phyloP scores from a whole-genome alignment of 2,888 invertebrate genomes.

The Blastobasis lacticolella region DNA sequence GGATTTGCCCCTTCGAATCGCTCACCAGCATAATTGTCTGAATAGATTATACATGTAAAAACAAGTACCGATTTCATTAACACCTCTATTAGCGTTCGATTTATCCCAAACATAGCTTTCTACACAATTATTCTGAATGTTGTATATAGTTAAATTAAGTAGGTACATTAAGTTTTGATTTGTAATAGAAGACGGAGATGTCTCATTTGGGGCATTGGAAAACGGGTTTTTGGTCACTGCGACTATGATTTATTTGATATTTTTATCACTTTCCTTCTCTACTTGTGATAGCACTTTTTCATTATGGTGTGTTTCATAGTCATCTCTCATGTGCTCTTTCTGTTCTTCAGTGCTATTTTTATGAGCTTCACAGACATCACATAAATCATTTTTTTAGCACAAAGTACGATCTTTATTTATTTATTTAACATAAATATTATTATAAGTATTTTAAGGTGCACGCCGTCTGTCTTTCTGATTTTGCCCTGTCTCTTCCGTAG shows the following conservation, averaged over 20 bases:
- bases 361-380: conserved; percentile 15
- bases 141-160: conserved; percentile 23
- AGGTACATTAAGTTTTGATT: conserved; percentile 19
- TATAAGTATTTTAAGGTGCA: no score
- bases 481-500: no score
- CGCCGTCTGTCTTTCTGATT: no score
- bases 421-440: no score
- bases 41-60: conserved; percentile 25
- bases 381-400: conserved; percentile 17
- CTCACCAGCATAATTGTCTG: conserved; percentile 20
- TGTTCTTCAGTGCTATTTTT: conserved; percentile 12
- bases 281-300: conserved; percentile 7
- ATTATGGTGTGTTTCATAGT: conserved; percentile 3
- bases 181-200: conserved; percentile 17
- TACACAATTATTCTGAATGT: conserved; percentile 16
- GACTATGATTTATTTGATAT: conserved; percentile 7
- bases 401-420: no score
- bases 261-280: conserved; percentile 11
- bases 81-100: conserved; percentile 23
- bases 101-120: conserved; percentile 31
- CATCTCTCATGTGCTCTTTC: conserved; percentile 9
- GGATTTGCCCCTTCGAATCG: no score
- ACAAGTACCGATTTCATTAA: conserved; percentile 25
- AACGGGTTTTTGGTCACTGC: conserved; percentile 15
- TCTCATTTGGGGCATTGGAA: conserved; percentile 13